Evolutionary conservation across 2,797 vertebrate species (phyloP), one percentile per base, ranked within the genome.

Genomic region (Spheniscus humboldti): DNA sequence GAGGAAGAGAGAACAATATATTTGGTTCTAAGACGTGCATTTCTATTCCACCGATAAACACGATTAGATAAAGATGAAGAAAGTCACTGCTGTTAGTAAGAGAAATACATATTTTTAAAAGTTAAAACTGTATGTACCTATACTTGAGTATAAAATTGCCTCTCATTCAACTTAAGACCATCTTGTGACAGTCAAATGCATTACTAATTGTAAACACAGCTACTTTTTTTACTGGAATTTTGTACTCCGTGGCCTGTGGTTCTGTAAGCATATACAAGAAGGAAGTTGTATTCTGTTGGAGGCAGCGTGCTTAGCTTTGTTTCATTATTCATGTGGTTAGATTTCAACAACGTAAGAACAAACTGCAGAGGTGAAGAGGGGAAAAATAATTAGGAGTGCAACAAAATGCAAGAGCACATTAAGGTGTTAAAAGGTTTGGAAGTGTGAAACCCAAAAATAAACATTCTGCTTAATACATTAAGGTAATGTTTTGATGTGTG

Each of bases 401-500:
- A 96, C 88, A 86, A 96, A 94, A 95, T 31, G 73, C 94, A 95
- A 45, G 84, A 75, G 81, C 47, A 35, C 73, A 45, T 94, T 68
- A 96, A 93, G 89, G 95, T 86, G 92, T 92, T 96, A 95, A 96
- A 97, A 94, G 91, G 87, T 64, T 18, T 95, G 94, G 92, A 97
- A 94, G 94, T 94, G 94, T 94, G 95, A 97, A 97, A 75, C 39
- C 81, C 87, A 33, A 94, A 97, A 97, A 90, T 63, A 97, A 97
- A 97, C 95, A 95, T 86, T 93, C 93, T 96, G 94, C 89, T 90
- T 37, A 52, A 73, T 90, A 83, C 60, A 78, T 33, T 56, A 93
- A 97, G 68, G 93, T 96, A 92, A 68, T 80, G 92, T 94, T 95
- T 92, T 92, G 93, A 90, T 94, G 78, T 91, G 57, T 52, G 82